Percentiles rank a stretch among this genome's conserved stretches.
phyloP scores from a whole-genome alignment of 1,140 invertebrate genomes.

The Holotrichia oblita region DNA sequence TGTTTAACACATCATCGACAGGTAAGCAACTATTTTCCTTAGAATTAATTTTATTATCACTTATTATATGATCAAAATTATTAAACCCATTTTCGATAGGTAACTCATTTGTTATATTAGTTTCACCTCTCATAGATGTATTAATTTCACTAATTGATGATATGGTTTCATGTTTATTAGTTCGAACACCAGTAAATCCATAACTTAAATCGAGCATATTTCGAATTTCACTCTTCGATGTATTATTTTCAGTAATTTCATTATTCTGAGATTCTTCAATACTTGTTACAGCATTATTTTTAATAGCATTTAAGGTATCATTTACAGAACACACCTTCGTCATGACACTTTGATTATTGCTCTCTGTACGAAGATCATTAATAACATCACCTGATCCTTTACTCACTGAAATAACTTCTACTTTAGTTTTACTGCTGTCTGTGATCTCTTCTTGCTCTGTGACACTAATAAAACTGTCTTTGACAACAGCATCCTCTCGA shows the following conservation, averaged over 20 bases:
- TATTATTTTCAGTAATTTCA: constrained; percentile 11
- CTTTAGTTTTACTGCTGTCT: constrained; percentile 18
- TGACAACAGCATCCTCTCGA: neutral
- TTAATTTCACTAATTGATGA: neutral
- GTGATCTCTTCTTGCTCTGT: neutral
- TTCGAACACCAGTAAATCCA: constrained; percentile 29
- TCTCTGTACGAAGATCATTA: constrained; percentile 20
- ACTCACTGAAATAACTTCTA: neutral
- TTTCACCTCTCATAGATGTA: neutral
- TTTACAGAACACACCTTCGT: constrained; percentile 20
- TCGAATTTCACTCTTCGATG: constrained; percentile 1
- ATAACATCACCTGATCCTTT: constrained; percentile 30
- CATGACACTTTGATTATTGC: constrained; percentile 26
- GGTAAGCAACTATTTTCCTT: neutral
- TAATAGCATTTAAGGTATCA: neutral
- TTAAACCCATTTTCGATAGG: neutral
- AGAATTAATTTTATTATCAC: neutral
- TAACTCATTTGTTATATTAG: neutral
- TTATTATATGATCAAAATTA: neutral
- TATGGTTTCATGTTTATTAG: neutral
- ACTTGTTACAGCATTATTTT: neutral
- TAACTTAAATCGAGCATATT: constrained; percentile 17
- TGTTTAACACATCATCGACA: neutral
- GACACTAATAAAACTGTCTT: neutral
- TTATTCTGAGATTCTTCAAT: constrained; percentile 34